These are phyloP conservation scores for Gallinago nigripennis DNA, from an alignment of 2,797 vertebrate species.

Conservation along the genomic window DNA sequence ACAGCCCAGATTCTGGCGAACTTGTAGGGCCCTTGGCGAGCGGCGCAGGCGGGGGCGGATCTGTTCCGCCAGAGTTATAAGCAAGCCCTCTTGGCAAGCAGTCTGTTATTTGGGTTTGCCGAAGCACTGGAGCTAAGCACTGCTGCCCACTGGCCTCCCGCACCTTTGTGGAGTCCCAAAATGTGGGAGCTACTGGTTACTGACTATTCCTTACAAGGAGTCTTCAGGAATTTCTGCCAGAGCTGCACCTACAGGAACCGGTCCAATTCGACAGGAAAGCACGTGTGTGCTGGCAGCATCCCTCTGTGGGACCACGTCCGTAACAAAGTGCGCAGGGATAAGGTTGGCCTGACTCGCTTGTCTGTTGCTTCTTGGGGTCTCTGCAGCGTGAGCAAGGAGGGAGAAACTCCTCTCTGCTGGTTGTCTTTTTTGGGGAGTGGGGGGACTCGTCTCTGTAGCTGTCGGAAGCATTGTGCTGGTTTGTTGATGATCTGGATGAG, in stretches of 20 bases:
- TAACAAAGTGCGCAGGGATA: constrained; percentile 39
- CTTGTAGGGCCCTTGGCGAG: constrained; percentile 5
- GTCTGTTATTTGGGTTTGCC: neutral
- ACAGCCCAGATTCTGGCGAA: neutral
- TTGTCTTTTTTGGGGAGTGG: neutral
- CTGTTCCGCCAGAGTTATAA: neutral
- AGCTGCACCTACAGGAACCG: neutral
- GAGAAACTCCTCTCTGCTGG: neutral
- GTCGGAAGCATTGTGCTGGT: neutral
- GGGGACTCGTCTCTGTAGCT: neutral
- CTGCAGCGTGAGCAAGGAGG: neutral
- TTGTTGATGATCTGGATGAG: neutral
- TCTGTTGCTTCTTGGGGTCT: neutral
- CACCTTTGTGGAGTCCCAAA: neutral
- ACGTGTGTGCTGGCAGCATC: neutral
- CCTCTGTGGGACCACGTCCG: constrained; percentile 49
- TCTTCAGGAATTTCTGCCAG: constrained; percentile 61
- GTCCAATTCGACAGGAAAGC: neutral
- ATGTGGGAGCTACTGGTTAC: constrained; percentile 48
- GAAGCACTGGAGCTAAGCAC: neutral
- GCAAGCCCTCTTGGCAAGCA: neutral
- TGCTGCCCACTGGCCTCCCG: neutral
- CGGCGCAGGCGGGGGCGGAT: constrained; percentile 3
- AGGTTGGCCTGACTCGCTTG: constrained; percentile 53
- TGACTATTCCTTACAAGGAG: constrained; percentile 17